Evolutionary conservation across 2,113 vertebrate species (phyloP).

Genomic region (Seriola aureovittata): DNA sequence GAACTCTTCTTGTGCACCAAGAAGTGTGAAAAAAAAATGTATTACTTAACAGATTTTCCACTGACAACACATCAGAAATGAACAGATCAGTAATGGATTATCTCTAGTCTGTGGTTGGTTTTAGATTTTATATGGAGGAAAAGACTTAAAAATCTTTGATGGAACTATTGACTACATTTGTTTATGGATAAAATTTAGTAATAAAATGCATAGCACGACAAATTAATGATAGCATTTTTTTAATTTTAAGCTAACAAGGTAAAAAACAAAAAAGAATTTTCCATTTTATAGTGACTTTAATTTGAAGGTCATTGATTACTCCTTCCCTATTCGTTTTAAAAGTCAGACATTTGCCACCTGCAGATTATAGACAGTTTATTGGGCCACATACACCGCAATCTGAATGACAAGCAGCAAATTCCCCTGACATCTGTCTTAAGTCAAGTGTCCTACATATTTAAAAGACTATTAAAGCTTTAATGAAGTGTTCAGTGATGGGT

Average conservation of each 20-base stretch:
- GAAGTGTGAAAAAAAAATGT: not conserved
- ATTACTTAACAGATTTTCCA: too few species aligned
- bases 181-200: too few species aligned
- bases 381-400: not conserved
- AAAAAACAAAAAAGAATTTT: not conserved
- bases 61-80: not conserved
- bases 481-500: conserved; percentile 82
- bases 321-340: not conserved
- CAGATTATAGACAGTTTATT: conserved; percentile 33
- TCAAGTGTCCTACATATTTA: conserved; percentile 77
- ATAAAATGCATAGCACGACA: not conserved
- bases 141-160: not conserved
- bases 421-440: conserved; percentile 63
- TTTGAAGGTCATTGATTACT: conserved; percentile 31
- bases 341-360: conserved; percentile 17
- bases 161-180: not conserved
- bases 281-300: not conserved
- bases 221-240: not conserved
- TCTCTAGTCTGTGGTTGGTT: too few species aligned
- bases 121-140: too few species aligned
- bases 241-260: not conserved
- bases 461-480: conserved; percentile 80
- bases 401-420: conserved; percentile 74
- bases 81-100: not conserved
- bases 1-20: not conserved